These are phyloP conservation scores for Malacosoma neustria DNA, from an alignment of 2,888 invertebrate genomes.

Conservation along the genomic window DNA sequence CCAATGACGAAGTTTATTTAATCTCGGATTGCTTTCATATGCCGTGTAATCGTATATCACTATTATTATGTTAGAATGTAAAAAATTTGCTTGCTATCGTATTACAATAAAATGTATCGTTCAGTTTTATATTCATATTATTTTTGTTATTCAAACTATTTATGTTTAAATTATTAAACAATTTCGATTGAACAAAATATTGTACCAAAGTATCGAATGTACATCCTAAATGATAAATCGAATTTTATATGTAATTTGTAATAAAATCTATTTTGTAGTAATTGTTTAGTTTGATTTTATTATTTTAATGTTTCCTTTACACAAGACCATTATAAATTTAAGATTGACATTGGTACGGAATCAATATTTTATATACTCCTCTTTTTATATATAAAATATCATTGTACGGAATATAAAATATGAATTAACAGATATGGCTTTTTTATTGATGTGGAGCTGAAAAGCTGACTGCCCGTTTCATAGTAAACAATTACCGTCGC, in stretches of 20 bases:
- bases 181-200: constrained; percentile 32
- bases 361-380: too few relatives aligned
- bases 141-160: constrained; percentile 35
- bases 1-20: constrained; percentile 47
- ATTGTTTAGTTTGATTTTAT: constrained; percentile 8
- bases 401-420: too few relatives aligned
- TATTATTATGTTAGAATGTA: constrained; percentile 37
- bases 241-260: constrained; percentile 56
- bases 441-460: too few relatives aligned
- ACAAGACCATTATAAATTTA: too few relatives aligned
- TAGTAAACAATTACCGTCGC: too few relatives aligned
- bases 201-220: constrained; percentile 52
- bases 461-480: too few relatives aligned
- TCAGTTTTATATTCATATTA: constrained; percentile 39
- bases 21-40: constrained; percentile 60
- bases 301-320: constrained; percentile 1
- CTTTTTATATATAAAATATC: too few relatives aligned
- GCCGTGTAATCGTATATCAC: constrained; percentile 43
- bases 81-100: constrained; percentile 38
- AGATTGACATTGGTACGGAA: too few relatives aligned
- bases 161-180: constrained; percentile 30
- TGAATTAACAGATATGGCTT: too few relatives aligned
- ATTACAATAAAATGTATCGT: constrained; percentile 39
- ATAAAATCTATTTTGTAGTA: constrained; percentile 64
- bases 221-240: constrained; percentile 47